Evolutionary conservation across 1,140 invertebrate genomes (phyloP), one percentile per base, ranked within the genome.

Genomic region (Berghia stephanieae): DNA sequence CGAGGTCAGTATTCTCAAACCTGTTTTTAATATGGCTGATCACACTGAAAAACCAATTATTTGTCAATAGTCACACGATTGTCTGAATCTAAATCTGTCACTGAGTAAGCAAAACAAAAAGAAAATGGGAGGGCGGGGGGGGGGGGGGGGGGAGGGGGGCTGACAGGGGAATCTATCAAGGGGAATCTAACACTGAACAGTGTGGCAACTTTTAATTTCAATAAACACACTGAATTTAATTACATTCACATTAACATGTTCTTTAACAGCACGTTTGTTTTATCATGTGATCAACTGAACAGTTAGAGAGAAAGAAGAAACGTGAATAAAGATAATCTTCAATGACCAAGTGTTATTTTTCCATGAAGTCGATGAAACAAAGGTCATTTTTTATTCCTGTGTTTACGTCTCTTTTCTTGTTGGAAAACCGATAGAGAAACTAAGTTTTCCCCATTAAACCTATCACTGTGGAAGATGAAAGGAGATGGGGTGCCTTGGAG

Each of bases 281-380:
- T n/a, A n/a, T n/a, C n/a, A n/a, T n/a, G n/a, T n/a, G n/a, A n/a
- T n/a, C n/a, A n/a, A n/a, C n/a, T 10, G 10, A 49, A 49, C 46
- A 49, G n/a, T 10, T 49, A 49, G 46, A 10, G 10, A 49, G 10
- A 10, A 49, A 10, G 46, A 21, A 31, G 42, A 44, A 71, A 49
- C 18, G 69, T 8, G 40, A 13, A 24, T 52, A 71, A 42, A 43
- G 67, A 52, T 71, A 43, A 71, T 52, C 46, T 34, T 43, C n/a
- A 46, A 38, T 31, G 27, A 38, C 42, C 5, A 18, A 18, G n/a
- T 13, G 42, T 71, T 43, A 52, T 71, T 71, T 71, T 43, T 71
- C 27, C 46, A 71, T 31, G 43, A 49, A 49, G 42, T 27, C 43
- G 69, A 49, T 49, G 69, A 49, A 49, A 6, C 34, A 24, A 46